Evolutionary conservation across 2,797 vertebrate genomes (phyloP).

Genomic region (Cossypha caffra): DNA sequence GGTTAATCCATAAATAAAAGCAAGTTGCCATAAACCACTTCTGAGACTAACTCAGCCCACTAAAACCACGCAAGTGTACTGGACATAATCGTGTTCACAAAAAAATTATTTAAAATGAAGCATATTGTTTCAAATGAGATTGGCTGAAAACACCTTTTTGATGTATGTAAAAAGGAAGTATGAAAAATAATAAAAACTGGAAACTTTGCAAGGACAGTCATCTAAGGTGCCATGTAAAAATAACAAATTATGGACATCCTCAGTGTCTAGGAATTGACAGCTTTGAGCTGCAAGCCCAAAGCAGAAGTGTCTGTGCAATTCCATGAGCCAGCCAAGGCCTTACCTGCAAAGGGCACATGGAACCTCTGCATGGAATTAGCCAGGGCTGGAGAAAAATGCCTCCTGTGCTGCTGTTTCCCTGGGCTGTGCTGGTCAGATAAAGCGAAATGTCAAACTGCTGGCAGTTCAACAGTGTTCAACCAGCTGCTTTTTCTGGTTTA

Average conservation of each 20-base stretch:
- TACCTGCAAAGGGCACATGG: not conserved
- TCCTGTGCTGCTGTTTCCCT: not conserved
- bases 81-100: not conserved
- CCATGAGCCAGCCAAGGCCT: not conserved
- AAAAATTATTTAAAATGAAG: not conserved
- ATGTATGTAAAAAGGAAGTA: not conserved
- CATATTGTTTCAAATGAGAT: not conserved
- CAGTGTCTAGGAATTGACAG: not conserved
- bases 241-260: not conserved
- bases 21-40: not conserved
- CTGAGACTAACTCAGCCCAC: not conserved
- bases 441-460: not conserved
- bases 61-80: not conserved
- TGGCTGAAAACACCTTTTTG: not conserved
- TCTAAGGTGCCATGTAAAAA: not conserved
- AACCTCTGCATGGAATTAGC: not conserved
- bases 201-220: not conserved
- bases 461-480: not conserved
- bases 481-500: constrained; percentile 2
- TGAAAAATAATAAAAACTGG: not conserved
- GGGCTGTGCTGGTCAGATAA: not conserved
- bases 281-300: not conserved
- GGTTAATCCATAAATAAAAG: not conserved
- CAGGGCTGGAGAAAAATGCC: not conserved
- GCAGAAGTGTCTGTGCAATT: not conserved